Percentiles rank a stretch among this genome's conserved stretches.
Evolutionary conservation across 2,113 vertebrate species (phyloP).

Genomic region (Chroicocephalus ridibundus): DNA sequence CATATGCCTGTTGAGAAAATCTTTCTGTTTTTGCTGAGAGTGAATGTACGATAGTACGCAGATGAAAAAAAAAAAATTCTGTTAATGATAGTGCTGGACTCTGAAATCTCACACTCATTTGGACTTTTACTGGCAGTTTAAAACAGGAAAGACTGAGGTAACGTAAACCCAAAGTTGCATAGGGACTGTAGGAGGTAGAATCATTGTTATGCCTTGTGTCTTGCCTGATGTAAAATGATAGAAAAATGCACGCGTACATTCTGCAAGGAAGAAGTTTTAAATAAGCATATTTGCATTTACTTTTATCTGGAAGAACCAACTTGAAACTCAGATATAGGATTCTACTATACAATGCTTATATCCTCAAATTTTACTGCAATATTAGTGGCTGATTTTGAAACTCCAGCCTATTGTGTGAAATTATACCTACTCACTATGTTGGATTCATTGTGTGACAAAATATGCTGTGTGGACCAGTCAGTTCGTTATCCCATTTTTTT

Average conservation of each 20-base stretch:
- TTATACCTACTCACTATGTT: neutral
- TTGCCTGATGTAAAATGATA: neutral
- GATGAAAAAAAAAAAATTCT: neutral
- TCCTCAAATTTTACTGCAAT: neutral
- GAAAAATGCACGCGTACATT: neutral
- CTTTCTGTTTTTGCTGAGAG: neutral
- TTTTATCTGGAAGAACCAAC: neutral
- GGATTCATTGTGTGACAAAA: neutral
- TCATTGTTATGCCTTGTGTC: neutral
- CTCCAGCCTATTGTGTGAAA: neutral
- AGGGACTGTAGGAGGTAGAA: neutral
- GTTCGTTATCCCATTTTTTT: neutral
- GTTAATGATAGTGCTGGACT: neutral
- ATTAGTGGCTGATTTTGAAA: neutral
- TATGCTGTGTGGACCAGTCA: neutral
- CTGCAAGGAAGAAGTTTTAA: neutral
- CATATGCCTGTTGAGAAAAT: neutral
- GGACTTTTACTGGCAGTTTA: neutral
- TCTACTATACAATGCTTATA: neutral
- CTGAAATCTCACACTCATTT: neutral
- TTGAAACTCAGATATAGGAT: neutral
- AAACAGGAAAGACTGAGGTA: neutral
- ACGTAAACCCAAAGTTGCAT: neutral
- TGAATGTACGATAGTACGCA: neutral
- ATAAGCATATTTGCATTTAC: neutral